These are phyloP conservation scores for Zootermopsis nevadensis DNA, from an alignment of 2,888 invertebrate species.

Conservation along the genomic window DNA sequence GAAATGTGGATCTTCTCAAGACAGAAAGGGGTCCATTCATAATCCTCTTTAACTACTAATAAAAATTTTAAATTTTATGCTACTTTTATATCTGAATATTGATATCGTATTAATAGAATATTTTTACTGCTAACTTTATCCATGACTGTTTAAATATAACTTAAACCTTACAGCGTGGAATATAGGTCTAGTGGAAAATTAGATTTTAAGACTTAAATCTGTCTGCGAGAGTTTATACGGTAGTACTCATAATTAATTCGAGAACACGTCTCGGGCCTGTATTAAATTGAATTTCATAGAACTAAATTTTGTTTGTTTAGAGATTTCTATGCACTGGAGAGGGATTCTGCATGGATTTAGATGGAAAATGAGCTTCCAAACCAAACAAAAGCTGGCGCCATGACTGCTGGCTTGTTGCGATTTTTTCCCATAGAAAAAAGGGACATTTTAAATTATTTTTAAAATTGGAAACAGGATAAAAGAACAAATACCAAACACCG, in stretches of 20 bases:
- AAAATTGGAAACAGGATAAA: too few species aligned
- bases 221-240: background rate
- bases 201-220: background rate
- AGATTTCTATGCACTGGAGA: background rate
- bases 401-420: too few species aligned
- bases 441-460: too few species aligned
- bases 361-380: background rate
- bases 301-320: slow-evolving; percentile 18
- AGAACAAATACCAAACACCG: too few species aligned
- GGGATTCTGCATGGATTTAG: background rate
- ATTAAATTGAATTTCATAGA: slow-evolving; percentile 1
- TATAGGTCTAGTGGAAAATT: background rate
- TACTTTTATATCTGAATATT: too few species aligned
- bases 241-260: slow-evolving; percentile 1
- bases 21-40: too few species aligned
- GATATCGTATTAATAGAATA: too few species aligned
- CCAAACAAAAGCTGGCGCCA: background rate
- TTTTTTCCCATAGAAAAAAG: too few species aligned
- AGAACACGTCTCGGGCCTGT: background rate
- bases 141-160: background rate
- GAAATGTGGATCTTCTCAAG: too few species aligned
- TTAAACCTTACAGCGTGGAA: background rate
- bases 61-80: too few species aligned
- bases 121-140: too few species aligned
- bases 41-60: too few species aligned